phyloP scores from a whole-genome alignment of 2,888 invertebrate species.

The Tupiocoris notatus region DNA sequence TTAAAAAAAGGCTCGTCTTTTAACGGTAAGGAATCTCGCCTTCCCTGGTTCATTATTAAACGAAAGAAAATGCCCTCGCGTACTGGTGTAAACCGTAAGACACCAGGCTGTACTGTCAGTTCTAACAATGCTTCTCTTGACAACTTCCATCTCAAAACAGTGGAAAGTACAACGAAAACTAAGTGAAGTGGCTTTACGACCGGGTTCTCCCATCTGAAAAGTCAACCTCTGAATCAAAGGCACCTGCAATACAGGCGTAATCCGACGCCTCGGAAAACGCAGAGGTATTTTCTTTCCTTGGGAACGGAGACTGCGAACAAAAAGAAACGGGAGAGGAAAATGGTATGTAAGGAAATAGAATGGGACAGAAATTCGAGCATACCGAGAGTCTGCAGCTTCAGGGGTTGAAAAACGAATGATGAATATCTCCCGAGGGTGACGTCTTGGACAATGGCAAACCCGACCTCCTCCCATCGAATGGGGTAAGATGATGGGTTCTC shows the following conservation, averaged over 20 bases:
- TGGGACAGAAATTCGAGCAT: not conserved
- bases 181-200: not conserved
- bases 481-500: constrained; percentile 6
- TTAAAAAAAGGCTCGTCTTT: no score
- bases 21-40: no score
- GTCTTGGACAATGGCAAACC: constrained; percentile 30
- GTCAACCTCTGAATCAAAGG: not conserved
- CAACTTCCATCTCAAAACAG: not conserved
- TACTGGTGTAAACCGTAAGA: not conserved
- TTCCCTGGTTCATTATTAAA: not conserved
- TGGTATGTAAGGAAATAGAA: not conserved
- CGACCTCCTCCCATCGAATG: not conserved
- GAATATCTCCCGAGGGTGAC: constrained; percentile 37
- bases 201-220: not conserved
- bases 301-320: not conserved
- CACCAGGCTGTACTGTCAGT: not conserved
- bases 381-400: not conserved
- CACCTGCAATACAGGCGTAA: not conserved
- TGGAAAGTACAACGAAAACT: not conserved
- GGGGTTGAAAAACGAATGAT: constrained; percentile 12
- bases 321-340: not conserved
- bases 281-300: not conserved
- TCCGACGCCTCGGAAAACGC: not conserved
- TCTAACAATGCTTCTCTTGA: not conserved
- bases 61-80: not conserved